Percentiles rank a stretch among this genome's conserved stretches.
phyloP scores from a whole-genome alignment of 2,113 vertebrate genomes.

The Tetrax tetrax region DNA sequence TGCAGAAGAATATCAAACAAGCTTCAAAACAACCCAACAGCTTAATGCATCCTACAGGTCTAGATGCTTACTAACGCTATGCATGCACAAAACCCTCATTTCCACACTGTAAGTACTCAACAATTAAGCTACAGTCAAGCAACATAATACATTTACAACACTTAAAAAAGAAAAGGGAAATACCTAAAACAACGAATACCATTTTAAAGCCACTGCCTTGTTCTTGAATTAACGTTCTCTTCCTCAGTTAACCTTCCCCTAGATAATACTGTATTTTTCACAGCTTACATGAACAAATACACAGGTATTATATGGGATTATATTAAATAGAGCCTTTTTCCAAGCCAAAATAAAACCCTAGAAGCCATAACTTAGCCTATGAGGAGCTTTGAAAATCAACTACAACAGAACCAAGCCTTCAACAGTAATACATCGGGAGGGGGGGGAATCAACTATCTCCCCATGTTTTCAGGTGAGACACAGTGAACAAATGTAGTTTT shows the following conservation, averaged over 20 bases:
- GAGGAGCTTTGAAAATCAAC: not conserved
- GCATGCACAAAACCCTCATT: not conserved
- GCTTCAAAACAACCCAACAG: not conserved
- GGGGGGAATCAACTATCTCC: not conserved
- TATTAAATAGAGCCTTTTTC: not conserved
- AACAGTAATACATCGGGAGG: not conserved
- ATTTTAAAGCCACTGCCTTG: not conserved
- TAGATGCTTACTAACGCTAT: not conserved
- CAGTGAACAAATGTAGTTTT: not conserved
- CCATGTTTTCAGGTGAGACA: not conserved
- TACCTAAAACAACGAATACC: not conserved
- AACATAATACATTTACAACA: not conserved
- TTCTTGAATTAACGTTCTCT: not conserved
- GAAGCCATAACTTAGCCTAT: not conserved
- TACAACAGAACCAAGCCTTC: not conserved
- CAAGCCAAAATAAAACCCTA: not conserved
- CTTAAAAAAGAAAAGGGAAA: not conserved
- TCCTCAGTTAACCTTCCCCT: not conserved
- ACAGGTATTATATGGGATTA: not conserved
- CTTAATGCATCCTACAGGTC: not conserved
- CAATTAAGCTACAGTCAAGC: not conserved
- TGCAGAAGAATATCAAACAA: not conserved
- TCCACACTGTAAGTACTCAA: not conserved
- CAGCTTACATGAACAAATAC: not conserved
- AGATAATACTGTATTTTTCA: not conserved